These are phyloP conservation scores for Leucopsar rothschildi DNA, from an alignment of 2,113 vertebrate genomes.

Conservation along the genomic window DNA sequence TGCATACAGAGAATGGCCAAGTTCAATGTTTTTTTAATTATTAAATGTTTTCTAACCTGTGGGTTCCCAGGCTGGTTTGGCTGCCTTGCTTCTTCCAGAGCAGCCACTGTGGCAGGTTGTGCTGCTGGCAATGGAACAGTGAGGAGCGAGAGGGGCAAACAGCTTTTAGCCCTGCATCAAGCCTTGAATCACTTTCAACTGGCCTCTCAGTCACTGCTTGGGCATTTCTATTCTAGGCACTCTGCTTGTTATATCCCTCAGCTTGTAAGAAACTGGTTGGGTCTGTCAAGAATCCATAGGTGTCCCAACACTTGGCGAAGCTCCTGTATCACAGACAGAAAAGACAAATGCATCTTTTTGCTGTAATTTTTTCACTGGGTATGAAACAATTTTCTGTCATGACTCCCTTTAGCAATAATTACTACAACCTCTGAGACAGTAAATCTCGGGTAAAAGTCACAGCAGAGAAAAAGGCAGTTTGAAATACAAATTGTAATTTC, in stretches of 20 bases:
- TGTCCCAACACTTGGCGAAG: neutral
- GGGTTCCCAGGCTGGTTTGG: neutral
- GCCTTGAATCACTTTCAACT: neutral
- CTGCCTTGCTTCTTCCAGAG: neutral
- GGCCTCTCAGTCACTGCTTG: neutral
- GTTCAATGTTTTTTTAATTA: neutral
- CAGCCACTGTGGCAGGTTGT: neutral
- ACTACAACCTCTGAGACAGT: neutral
- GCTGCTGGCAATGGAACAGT: neutral
- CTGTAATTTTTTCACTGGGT: neutral
- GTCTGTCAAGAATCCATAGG: neutral
- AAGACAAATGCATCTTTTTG: neutral
- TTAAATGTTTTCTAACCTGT: neutral
- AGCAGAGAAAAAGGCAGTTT: neutral
- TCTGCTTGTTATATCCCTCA: neutral
- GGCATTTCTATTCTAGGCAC: neutral
- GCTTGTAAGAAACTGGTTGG: neutral
- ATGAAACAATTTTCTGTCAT: neutral
- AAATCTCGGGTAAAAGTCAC: constrained; percentile 35
- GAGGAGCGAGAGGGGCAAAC: neutral
- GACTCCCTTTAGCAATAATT: neutral
- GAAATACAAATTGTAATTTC: constrained; percentile 21
- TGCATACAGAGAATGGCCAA: neutral
- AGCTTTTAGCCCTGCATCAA: neutral
- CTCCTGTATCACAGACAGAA: neutral